Evolutionary conservation across 1,140 invertebrate genomes (phyloP).

Genomic region (Drosophila sucinea): DNA sequence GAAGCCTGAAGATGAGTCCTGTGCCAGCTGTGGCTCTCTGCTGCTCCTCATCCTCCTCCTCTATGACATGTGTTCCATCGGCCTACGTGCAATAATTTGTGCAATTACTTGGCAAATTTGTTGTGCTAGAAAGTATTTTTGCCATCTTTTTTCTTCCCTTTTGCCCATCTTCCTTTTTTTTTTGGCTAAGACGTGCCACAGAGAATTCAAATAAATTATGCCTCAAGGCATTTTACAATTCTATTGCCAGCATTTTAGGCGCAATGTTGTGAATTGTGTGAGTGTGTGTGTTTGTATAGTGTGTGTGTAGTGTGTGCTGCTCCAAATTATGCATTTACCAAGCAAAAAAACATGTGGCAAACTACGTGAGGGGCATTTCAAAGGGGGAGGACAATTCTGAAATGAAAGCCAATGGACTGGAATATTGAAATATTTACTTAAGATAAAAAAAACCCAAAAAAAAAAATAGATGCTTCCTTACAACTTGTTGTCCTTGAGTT

Average conservation of each 20-base stretch:
- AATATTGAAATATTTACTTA: conserved; percentile 72
- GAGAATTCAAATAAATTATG: conserved; percentile 76
- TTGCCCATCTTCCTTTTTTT: neutral
- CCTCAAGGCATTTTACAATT: conserved; percentile 72
- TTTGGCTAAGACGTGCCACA: conserved; percentile 16
- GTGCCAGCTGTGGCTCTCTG: conserved; percentile 56
- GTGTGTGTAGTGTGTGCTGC: conserved; percentile 29
- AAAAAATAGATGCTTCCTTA: neutral
- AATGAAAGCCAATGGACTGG: conserved; percentile 47
- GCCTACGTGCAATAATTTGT: conserved; percentile 81
- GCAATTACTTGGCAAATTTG: conserved; percentile 76
- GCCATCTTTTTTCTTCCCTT: conserved; percentile 1
- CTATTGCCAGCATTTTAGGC: conserved; percentile 62
- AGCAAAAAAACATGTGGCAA: conserved; percentile 51
- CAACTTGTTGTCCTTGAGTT: neutral
- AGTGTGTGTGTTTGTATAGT: conserved; percentile 36
- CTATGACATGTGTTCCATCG: conserved; percentile 57
- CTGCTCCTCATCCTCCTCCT: conserved; percentile 35
- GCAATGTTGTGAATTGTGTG: conserved; percentile 38
- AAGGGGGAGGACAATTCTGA: conserved; percentile 21
- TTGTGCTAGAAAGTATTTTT: conserved; percentile 27
- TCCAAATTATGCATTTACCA: conserved; percentile 74
- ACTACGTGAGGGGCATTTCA: conserved; percentile 67
- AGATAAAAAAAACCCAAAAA: neutral
- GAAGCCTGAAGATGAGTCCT: conserved; percentile 48